Percentiles rank a stretch among this genome's conserved stretches.
These are phyloP conservation scores for Ammodytes dubius DNA, from an alignment of 2,113 vertebrate genomes.

Conservation along the genomic window DNA sequence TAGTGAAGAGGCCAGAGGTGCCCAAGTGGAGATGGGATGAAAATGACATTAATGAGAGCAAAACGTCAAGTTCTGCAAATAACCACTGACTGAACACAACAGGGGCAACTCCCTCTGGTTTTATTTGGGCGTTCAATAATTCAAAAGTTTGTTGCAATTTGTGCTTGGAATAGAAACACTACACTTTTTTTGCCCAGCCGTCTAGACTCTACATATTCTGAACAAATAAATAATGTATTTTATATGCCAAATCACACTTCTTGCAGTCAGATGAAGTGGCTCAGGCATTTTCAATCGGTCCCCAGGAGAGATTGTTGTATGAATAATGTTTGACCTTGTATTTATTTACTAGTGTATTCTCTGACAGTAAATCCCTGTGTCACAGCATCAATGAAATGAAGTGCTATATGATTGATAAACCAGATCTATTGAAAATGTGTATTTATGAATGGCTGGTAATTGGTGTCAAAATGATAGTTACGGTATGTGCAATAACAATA, in stretches of 20 bases:
- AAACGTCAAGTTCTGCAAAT: conserved; percentile 35
- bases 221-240: not conserved
- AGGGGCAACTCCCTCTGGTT: not conserved
- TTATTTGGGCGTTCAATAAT: not conserved
- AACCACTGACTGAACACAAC: not conserved
- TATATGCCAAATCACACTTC: not conserved
- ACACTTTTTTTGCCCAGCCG: not conserved
- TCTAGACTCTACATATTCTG: not conserved
- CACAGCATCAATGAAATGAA: not conserved
- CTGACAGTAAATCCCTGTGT: not conserved
- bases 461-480: not conserved
- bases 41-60: conserved; percentile 42
- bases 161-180: not conserved
- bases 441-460: not conserved
- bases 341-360: not conserved
- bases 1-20: conserved; percentile 7
- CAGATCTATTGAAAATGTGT: not conserved
- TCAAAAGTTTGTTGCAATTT: not conserved
- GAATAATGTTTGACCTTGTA: not conserved
- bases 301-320: not conserved
- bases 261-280: not conserved
- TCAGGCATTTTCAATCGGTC: not conserved
- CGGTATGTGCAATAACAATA: no score
- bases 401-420: conserved; percentile 12
- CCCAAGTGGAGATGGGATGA: not conserved